Evolutionary conservation across 2,797 vertebrate species (phyloP).

Genomic region (Chaenodraco wilsoni): DNA sequence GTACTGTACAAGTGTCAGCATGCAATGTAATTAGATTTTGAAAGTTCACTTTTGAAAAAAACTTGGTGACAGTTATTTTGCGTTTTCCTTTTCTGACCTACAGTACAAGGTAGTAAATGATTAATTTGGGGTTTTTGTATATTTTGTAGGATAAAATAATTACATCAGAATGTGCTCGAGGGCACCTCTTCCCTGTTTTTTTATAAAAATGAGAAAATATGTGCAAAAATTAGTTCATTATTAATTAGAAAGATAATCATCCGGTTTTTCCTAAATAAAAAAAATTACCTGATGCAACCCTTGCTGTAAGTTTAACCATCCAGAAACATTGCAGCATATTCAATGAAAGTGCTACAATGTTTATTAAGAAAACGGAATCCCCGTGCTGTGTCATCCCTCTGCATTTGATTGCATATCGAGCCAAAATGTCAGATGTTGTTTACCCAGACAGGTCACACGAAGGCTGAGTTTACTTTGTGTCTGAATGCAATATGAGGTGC

Average conservation of each 20-base stretch:
- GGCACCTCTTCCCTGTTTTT: not conserved
- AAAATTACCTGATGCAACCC: not conserved
- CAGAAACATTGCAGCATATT: not conserved
- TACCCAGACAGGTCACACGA: constrained; percentile 17
- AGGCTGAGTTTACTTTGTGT: constrained; percentile 28
- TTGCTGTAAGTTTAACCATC: not conserved
- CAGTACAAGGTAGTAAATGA: too few relatives aligned
- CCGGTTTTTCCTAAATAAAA: not conserved
- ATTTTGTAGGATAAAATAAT: too few relatives aligned
- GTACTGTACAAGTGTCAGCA: not conserved
- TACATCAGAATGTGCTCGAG: too few relatives aligned
- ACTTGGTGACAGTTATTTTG: too few relatives aligned
- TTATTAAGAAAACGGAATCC: constrained; percentile 32
- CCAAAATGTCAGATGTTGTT: constrained; percentile 53
- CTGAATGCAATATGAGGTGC: constrained; percentile 41
- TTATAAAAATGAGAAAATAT: not conserved
- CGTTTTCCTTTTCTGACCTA: too few relatives aligned
- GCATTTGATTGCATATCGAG: constrained; percentile 14
- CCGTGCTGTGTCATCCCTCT: not conserved
- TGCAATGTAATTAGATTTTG: too few relatives aligned
- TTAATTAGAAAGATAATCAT: not conserved
- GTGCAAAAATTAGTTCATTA: not conserved
- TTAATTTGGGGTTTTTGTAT: too few relatives aligned
- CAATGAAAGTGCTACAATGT: not conserved
- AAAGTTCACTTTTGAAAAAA: too few relatives aligned